Conservation (phyloP, 30 jellyfish, hydroid and myxozoan genomes). For the Pseudorhiza aurosa region DNA sequence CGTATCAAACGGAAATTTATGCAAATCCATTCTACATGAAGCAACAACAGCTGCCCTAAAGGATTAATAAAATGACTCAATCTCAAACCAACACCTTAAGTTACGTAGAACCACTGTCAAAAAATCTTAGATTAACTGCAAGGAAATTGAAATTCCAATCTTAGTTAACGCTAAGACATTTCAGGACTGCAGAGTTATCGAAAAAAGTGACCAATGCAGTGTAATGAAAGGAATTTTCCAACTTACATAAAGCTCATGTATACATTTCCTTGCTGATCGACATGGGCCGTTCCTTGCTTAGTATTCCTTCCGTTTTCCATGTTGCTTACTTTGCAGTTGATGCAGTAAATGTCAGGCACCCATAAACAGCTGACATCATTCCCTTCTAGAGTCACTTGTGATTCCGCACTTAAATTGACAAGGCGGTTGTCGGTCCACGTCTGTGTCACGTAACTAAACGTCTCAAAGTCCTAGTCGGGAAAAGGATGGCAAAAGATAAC, state of each 20-base stretch:
- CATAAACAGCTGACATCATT: constrained; percentile 29
- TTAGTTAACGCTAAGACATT: no score
- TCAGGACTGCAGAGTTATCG: no score
- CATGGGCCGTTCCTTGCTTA: constrained; percentile 24
- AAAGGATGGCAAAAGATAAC: not conserved
- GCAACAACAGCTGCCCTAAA: constrained; percentile 40
- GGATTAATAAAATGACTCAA: no score
- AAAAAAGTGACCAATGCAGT: no score
- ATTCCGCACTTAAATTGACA: not conserved
- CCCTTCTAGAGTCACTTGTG: constrained; percentile 26
- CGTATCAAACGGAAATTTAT: constrained; percentile 49
- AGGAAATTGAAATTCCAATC: no score
- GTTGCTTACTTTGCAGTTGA: constrained; percentile 45
- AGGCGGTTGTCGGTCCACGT: constrained; percentile 61
- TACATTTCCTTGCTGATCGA: constrained; percentile 22
- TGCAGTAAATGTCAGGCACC: constrained; percentile 67
- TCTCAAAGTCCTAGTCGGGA: constrained; percentile 34
- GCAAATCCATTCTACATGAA: constrained; percentile 60
- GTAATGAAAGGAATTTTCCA: no score
- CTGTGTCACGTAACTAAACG: constrained; percentile 48
- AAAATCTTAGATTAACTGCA: no score
- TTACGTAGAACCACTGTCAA: no score
- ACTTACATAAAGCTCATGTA: constrained; percentile 42
- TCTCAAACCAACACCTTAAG: no score
- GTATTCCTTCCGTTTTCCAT: constrained; percentile 39